Base-by-base conservation (phyloP, 2,797 vertebrate species). In the Gambelia wislizenii region DNA sequence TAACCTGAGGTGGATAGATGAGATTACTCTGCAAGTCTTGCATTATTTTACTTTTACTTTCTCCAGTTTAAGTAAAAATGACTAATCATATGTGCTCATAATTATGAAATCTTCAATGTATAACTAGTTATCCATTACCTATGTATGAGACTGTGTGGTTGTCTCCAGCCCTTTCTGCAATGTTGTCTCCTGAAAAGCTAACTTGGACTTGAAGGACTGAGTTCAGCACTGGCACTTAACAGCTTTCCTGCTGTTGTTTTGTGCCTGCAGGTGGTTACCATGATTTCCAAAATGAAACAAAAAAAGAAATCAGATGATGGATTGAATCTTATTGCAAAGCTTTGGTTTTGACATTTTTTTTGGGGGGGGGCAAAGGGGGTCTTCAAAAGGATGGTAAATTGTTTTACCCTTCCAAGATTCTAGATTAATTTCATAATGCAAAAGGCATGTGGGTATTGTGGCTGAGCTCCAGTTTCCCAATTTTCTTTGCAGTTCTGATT, bases 371-470 rank as follows among this genome's bases (percentile, higher is more conserved):
- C 0, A 0, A 42, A 80, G 30, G 1, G 0, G 0, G 54, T n/a
- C 69, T 91, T 88, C n/a, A 87, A 33, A 70, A 83, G 87, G 0
- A 27, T 74, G 78, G 0, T 33, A 87, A 67, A 33, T 6, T 61
- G n/a, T 18, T 56, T 67, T 69, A 42, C 47, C 83, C 0, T 80
- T 59, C 88, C 83, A 59, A 13, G 2, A 0, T 76, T 10, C 49
- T 27, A 74, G 54, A 67, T 30, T 30, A 64, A 4, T 92, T 90
- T 90, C 39, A 86, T 39, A 88, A 84, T 13, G n/a, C 1, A 56
- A 85, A 82, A 61, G 52, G 0, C 69, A 77, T 87, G 64, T 49
- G 39, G 0, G 56, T 33, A 1, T 61, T 1, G 0, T 30, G 85
- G 13, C 0, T 89, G 75, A 78, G 49, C 49, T 89, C 16, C 30